Evolutionary conservation across 2,797 vertebrate species (phyloP).

Genomic region (Arrhamphus sclerolepis): DNA sequence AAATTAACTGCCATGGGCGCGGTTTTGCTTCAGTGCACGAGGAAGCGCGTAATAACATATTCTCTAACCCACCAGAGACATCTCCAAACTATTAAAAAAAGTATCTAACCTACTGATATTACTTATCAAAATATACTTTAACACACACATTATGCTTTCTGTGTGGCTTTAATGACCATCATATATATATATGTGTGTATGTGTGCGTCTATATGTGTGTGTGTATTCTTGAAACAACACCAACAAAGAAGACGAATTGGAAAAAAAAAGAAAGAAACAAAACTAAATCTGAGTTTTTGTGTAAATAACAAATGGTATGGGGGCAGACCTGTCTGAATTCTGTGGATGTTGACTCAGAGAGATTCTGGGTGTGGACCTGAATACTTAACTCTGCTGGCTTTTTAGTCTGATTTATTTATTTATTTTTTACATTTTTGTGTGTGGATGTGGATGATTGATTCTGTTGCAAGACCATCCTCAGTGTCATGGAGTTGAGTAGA

Average conservation of each 20-base stretch:
- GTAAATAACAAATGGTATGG: no score
- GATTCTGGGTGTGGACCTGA: slow-evolving; percentile 54
- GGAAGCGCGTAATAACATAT: slow-evolving; percentile 2
- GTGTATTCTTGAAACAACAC: no score
- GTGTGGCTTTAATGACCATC: no score
- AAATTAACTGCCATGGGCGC: slow-evolving; percentile 41
- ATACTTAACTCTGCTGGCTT: slow-evolving; percentile 47
- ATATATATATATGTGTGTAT: no score
- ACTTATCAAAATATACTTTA: no score
- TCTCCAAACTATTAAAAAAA: not conserved
- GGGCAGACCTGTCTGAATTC: slow-evolving; percentile 54
- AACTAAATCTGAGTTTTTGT: no score
- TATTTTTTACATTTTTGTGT: not conserved
- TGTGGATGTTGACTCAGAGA: slow-evolving; percentile 60
- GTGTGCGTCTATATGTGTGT: no score
- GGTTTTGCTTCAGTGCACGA: slow-evolving; percentile 19
- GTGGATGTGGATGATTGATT: slow-evolving; percentile 23
- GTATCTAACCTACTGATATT: not conserved
- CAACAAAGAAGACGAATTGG: not conserved
- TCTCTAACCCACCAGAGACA: not conserved
- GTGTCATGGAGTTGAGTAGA: not conserved
- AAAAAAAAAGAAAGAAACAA: not conserved
- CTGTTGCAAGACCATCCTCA: slow-evolving; percentile 34
- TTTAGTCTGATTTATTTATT: slow-evolving; percentile 36
- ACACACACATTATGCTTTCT: not conserved